These are phyloP conservation scores for Hesperophylax magnus DNA, from an alignment of 1,140 invertebrate species.

Conservation along the genomic window DNA sequence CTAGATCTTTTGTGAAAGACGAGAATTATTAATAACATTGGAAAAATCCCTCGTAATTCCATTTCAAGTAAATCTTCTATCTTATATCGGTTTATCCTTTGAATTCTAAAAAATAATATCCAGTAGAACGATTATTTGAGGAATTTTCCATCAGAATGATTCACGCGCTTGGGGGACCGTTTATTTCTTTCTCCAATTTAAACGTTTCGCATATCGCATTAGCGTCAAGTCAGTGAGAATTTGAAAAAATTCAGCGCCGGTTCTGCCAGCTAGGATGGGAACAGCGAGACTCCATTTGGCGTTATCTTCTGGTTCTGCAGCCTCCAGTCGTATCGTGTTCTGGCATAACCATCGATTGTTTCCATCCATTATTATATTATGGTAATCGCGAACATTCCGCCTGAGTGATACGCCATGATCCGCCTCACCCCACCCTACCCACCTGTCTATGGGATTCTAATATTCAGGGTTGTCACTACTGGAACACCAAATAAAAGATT, in stretches of 20 bases:
- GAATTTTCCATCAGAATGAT: no score
- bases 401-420: conserved; percentile 37
- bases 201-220: conserved; percentile 5
- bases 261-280: background rate
- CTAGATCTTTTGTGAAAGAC: no score
- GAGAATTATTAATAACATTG: no score
- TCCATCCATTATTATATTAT: conserved; percentile 36
- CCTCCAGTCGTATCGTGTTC: conserved; percentile 18
- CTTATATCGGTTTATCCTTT: no score
- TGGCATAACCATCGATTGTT: conserved; percentile 38
- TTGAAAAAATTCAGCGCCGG: background rate
- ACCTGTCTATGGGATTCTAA: background rate
- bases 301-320: conserved; percentile 9
- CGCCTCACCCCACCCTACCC: background rate
- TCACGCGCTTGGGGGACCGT: no score
- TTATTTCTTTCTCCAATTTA: no score
- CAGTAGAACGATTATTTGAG: no score
- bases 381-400: conserved; percentile 32
- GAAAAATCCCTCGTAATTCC: no score
- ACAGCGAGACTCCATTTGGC: background rate
- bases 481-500: no score
- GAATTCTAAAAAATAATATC: no score
- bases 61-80: no score
- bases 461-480: no score
- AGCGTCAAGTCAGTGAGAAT: background rate